Conservation (phyloP, 92 coral and sea anemone species). For the Paragorgia papillata region DNA sequence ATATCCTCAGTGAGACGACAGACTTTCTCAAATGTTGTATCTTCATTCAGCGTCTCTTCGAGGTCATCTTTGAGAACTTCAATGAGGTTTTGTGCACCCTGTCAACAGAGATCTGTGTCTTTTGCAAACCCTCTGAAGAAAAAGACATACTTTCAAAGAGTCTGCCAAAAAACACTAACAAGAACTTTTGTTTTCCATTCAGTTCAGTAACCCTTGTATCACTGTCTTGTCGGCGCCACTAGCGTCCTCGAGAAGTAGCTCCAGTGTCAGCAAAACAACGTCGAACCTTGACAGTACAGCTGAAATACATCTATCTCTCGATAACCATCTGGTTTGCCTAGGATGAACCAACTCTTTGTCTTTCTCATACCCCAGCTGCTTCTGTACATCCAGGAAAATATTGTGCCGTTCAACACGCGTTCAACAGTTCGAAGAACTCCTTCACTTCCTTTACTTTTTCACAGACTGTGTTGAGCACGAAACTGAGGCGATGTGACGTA, state of each 20-base stretch:
- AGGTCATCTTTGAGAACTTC: background rate
- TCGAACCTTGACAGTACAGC: background rate
- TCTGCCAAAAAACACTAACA: background rate
- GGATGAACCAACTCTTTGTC: background rate
- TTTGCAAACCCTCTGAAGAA: background rate
- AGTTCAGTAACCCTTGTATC: background rate
- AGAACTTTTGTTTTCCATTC: background rate
- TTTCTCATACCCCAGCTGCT: background rate
- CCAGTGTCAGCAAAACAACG: background rate
- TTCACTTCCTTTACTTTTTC: background rate
- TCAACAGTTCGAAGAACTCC: background rate
- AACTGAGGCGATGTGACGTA: background rate
- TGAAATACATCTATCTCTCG: background rate
- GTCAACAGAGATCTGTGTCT: background rate
- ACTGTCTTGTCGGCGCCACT: background rate
- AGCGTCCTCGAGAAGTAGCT: background rate
- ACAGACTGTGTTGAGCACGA: background rate
- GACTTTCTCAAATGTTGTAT: background rate
- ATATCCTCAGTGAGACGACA: background rate
- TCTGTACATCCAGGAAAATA: background rate
- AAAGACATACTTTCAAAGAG: background rate
- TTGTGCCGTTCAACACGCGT: background rate
- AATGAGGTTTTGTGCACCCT: background rate
- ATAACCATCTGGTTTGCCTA: background rate
- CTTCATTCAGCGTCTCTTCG: background rate